Evolutionary conservation across 2,888 invertebrate genomes (phyloP), one percentile per base, ranked within the genome.

Genomic region (Philhelius pedissequus): DNA sequence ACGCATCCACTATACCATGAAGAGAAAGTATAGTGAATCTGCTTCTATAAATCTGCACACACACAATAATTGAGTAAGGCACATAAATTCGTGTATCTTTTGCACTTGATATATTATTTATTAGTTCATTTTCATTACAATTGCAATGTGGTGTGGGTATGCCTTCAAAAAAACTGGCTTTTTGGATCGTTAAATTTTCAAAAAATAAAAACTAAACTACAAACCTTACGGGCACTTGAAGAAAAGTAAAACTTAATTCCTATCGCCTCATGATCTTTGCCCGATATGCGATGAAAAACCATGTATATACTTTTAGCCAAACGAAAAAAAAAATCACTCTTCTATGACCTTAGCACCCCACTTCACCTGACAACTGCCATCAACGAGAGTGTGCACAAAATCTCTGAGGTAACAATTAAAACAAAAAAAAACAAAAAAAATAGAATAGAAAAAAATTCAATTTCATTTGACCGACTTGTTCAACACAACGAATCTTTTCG

Each of bases 401-500:
- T 60, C 20, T 40, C 25, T 18, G 30, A 60, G 52, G 45, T 32
- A 62, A 50, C 56, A 25, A 60, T 11, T n/a, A n/a, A 48, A 30
- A 43, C 40, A 8, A 30, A 18, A 64, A 22, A 35, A 3, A 35
- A 11, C 40, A 22, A 43, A 62, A 15, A 40, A 30, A 18, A 64
- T 15, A 35, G 2, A 35, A 11, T 40, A 22, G 27, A 62, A 15
- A 40, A 27, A 79, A 83, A 78, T 64, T 83, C 83, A 83, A 70
- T 83, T 83, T 83, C 83, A 79, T 83, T 83, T 83, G 83, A 83
- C 83, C 83, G 83, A 83, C 78, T 79, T 83, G 83, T 45, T 71
- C 78, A 60, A n/a, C 40, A 32, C 30, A 43, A 54, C 35, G 18
- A 62, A 62, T 22, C 64, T 64, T 64, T 48, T 45, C 18, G 64